Evolutionary conservation across 2,113 vertebrate species (phyloP), one percentile per base, ranked within the genome.

Genomic region (Empidonax alnorum): DNA sequence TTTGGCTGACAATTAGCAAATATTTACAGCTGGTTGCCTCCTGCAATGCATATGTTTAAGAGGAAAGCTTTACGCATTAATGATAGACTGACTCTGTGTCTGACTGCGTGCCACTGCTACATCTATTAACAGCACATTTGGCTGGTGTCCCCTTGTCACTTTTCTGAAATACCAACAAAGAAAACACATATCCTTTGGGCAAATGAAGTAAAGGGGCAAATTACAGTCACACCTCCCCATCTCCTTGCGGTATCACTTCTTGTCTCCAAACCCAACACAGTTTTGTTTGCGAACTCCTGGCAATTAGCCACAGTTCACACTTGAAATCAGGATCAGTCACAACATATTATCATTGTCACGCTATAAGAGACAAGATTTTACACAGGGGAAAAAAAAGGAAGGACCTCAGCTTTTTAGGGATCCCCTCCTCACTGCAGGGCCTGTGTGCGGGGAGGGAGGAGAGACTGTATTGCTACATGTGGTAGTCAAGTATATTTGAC

Each of bases 191-290:
- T 93, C 93, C 92, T 96, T 83, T 23, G 47, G 94, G 95, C 35
- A 83, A 97, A 95, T 52, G 71, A 97, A 95, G 93, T 7, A 47
- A 94, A 98, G 96, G 97, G 97, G 97, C 90, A 98, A 98, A 98
- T 87, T 97, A 97, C 94, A 97, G 97, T 97, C 93, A 94, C 96
- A 98, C 94, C 85, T 98, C 89, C 76, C 90, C 37, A 78, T 94
- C 95, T 97, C 42, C 6, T 84, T 97, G 94, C 87, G 87, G 50
- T 89, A 96, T 96, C 97, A 95, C 91, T 97, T 97, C 96, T 96
- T 93, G 63, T 91, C 92, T 97, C 81, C 80, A 95, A 95, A 97
- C 97, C 95, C 89, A 97, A 94, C 96, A 97, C 72, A 83, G 85
- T 93, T 91, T 97, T 2, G 1, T 87, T 96, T 96, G 92, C 89